Percentiles rank a stretch among this genome's conserved stretches.
phyloP scores from a whole-genome alignment of 2,888 invertebrate species.

The Holacanthella duospinosa region DNA sequence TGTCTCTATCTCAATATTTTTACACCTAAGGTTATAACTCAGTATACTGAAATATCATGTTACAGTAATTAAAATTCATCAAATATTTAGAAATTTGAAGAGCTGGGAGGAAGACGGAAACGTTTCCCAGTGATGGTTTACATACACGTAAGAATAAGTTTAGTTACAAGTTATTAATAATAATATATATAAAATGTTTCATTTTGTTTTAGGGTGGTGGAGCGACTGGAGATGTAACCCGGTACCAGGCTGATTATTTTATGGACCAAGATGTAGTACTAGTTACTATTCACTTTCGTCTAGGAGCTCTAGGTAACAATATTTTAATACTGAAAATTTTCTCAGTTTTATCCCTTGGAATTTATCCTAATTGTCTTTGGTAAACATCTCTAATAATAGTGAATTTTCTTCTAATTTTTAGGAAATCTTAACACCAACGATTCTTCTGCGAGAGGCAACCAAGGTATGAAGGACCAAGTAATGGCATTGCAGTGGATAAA shows the following conservation, averaged over 20 bases:
- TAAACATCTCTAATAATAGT: no score
- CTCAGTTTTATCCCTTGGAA: no score
- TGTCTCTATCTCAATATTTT: slow-evolving; percentile 27
- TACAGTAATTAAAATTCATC: not conserved
- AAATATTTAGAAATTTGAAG: not conserved
- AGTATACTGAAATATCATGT: no score
- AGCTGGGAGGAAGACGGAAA: not conserved
- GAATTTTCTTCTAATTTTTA: no score
- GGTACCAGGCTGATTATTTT: slow-evolving; percentile 11
- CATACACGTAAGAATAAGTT: no score
- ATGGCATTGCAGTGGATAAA: slow-evolving; percentile 10
- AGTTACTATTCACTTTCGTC: slow-evolving; percentile 6
- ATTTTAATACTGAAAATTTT: not conserved
- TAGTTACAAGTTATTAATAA: no score
- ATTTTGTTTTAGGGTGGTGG: no score
- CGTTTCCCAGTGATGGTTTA: slow-evolving; percentile 8
- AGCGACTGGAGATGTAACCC: slow-evolving; percentile 5
- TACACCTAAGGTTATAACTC: slow-evolving; percentile 21
- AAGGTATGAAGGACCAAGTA: slow-evolving; percentile 10
- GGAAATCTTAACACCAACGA: slow-evolving; percentile 10
- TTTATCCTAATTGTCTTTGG: no score
- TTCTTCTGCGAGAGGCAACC: slow-evolving; percentile 5
- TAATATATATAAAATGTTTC: no score
- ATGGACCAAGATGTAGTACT: slow-evolving; percentile 16
- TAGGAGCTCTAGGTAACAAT: slow-evolving; percentile 5